Evolutionary conservation across 2,888 invertebrate species (phyloP), one percentile per base, ranked within the genome.

Genomic region (Philonicus albiceps): DNA sequence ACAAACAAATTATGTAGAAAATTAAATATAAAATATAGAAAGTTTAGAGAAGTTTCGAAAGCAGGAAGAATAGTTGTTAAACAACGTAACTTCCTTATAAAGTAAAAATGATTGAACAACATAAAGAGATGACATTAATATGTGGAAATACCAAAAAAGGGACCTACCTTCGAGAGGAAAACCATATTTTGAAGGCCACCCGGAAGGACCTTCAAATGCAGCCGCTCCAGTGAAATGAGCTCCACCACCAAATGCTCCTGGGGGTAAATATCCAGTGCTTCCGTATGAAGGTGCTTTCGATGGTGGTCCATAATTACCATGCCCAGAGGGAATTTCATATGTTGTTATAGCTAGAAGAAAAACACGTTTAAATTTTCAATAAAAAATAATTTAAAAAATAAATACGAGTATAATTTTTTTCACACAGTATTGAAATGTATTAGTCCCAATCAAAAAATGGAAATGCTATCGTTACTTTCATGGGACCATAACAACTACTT

Each of bases 271-370:
- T 85, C 91, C 91, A 88, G 91, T 91, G 78, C 90, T 90, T 90
- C 90, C 91, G 85, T 89, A 92, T 13, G 90, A 88, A 87, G 91
- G 91, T 19, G 92, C 90, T 88, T 92, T 92, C 49, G 91, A 90
- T 88, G 92, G 92, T 55, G 92, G 92, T n/a, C 92, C 92, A 86
- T 92, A 92, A 89, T 89, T 91, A 86, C 90, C 89, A 87, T 92
- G 91, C 49, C 86, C 88, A 49, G 81, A 49, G 74, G 91, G 91
- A 88, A 92, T 91, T 89, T 92, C 92, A 88, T 92, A 92, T 53
- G 91, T 89, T 86, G 91, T 90, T 88, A 92, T 91, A 83, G 90
- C 92, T 92, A 89, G 86, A 89, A 90, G 87, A 40, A 49, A 49
- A 13, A 13, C 40, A 49, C 4, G 49, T 49, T 49, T 49, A 49